Base-by-base conservation (phyloP, 2,797 vertebrate genomes). In the Spea hammondii region DNA sequence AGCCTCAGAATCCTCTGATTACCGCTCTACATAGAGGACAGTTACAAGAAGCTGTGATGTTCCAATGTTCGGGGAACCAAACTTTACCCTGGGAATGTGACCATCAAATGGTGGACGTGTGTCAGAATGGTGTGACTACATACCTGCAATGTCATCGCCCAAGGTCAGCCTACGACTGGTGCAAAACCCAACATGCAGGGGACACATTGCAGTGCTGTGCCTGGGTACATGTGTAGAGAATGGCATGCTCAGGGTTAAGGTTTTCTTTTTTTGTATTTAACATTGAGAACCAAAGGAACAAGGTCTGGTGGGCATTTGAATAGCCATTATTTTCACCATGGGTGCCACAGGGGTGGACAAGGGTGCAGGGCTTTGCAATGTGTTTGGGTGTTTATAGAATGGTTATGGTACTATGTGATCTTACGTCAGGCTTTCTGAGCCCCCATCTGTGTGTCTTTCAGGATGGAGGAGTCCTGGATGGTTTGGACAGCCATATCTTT, bases 401-500 rank as follows among this genome's bases (percentile, higher is more conserved):
- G 32, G 32, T 32, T 32, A 3, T 32, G 32, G 32, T 32, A 32
- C 32, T 32, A 32, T 32, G 2, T 32, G 32, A 32, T 70, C n/a
- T 49, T 4, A 59, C 53, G 0, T 62, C 48, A 47, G 44, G 44
- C 6, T 10, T 1, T 55, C 47, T 79, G 17, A 73, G 46, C 14
- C 67, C 4, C 4, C 62, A 7, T 64, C 11, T 62, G 0, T n/a
- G 4, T 75, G 2, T 68, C 17, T 72, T 5, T 62, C 55, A 82
- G 79, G 67, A 82, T 82, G 79, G 64, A 77, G 44, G 79, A 82
- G 54, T 82, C 79, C 0, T 82, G 79, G 79, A 64, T 82, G 6
- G 79, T 82, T 10, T 82, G 79, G 79, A 11, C 77, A 9, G 67
- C 74, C 65, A 82, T 82, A 72, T 64, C 32, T 32, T 5, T 77